Percentiles rank a stretch among this genome's conserved stretches.
Evolutionary conservation across 2,888 invertebrate species (phyloP).

Genomic region (Pecten maximus): DNA sequence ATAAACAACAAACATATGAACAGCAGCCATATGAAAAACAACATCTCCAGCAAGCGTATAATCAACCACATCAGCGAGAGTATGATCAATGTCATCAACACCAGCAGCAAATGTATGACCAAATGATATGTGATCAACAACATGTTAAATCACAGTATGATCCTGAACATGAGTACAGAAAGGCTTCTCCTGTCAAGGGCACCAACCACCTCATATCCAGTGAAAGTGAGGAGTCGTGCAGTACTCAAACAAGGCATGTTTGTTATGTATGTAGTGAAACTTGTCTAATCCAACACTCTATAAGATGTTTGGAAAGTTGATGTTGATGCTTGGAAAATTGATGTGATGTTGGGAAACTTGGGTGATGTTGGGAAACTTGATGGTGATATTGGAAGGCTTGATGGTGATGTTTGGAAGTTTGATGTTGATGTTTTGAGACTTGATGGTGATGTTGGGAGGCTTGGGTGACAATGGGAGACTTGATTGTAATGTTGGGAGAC

Average conservation of each 20-base stretch:
- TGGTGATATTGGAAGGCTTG: too few species aligned
- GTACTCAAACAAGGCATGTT: constrained; percentile 44
- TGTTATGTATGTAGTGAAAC: background rate
- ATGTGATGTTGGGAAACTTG: too few species aligned
- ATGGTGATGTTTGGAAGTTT: too few species aligned
- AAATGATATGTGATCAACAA: background rate
- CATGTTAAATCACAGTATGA: background rate
- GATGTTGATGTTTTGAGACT: too few species aligned
- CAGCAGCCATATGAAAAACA: too few species aligned
- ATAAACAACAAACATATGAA: background rate
- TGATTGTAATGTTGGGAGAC: too few species aligned
- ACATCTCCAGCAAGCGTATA: background rate
- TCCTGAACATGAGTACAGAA: background rate
- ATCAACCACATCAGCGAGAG: background rate
- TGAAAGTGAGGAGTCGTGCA: constrained; percentile 51
- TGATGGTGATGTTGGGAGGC: too few species aligned
- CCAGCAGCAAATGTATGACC: background rate
- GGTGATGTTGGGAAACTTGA: too few species aligned
- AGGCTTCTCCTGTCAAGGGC: background rate
- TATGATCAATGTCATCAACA: background rate
- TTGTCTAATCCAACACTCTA: too few species aligned
- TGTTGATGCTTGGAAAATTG: too few species aligned
- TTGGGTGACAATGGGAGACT: too few species aligned
- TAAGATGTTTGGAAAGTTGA: too few species aligned
- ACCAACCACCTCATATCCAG: constrained; percentile 37